phyloP scores from a whole-genome alignment of 2,797 vertebrate species.

The Sternarchorhynchus goeldii region DNA sequence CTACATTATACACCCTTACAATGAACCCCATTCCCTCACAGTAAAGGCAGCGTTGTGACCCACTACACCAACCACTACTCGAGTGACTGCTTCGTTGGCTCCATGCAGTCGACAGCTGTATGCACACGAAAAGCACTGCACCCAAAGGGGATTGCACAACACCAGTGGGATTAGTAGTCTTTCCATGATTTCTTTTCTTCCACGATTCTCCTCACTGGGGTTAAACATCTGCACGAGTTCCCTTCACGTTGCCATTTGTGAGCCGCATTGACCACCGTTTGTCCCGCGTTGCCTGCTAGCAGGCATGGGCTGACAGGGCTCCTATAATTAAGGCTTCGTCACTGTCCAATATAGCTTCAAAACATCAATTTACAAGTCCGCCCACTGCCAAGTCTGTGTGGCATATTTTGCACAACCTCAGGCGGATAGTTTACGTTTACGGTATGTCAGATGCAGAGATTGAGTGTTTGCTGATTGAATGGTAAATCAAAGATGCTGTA shows the following conservation, averaged over 20 bases:
- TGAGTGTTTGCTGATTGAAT: conserved; percentile 7
- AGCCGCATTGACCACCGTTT: conserved; percentile 16
- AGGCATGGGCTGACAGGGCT: not conserved
- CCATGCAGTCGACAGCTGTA: not conserved
- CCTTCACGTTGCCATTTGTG: conserved; percentile 31
- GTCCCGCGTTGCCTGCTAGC: conserved; percentile 11
- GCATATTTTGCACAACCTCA: conserved; percentile 1
- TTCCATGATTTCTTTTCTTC: not conserved
- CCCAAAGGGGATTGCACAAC: conserved; percentile 42
- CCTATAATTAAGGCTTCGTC: conserved; percentile 45
- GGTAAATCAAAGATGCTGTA: not conserved
- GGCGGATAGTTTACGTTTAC: conserved; percentile 18
- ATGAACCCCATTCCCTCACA: too few relatives aligned
- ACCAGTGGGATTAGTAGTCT: conserved; percentile 23
- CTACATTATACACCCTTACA: too few relatives aligned
- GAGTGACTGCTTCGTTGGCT: not conserved
- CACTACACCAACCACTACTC: too few relatives aligned
- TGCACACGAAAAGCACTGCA: not conserved
- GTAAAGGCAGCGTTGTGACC: too few relatives aligned
- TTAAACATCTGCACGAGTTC: conserved; percentile 57
- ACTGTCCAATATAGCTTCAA: conserved; percentile 31
- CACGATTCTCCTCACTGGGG: conserved; percentile 23
- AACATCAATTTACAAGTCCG: conserved; percentile 23
- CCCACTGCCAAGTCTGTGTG: conserved; percentile 15
- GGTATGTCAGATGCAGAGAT: not conserved